Evolutionary conservation across 1,140 invertebrate species (phyloP), one percentile per base, ranked within the genome.

Genomic region (Temnothorax longispinosus): DNA sequence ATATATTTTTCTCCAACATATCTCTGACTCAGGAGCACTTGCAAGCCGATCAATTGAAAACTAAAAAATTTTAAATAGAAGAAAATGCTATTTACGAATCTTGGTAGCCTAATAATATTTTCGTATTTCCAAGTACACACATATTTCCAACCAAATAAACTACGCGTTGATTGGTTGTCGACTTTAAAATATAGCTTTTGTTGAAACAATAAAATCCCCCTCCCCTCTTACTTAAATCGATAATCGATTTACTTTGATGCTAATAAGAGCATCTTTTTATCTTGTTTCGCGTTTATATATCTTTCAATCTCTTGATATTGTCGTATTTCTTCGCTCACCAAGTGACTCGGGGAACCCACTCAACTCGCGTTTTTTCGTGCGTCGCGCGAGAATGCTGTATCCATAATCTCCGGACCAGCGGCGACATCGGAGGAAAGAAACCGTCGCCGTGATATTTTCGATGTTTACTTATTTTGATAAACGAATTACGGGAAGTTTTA

Each of bases 361-460:
- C 41, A 41, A 44, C 50, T 54, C 18, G n/a, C 11, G 18, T 76
- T 52, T 81, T 72, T 82, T 56, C 2, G 11, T 58, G 3, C 35
- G 58, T 4, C 32, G 38, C 21, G 18, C 5, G 13, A 69, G n/a
- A 32, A 82, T 47, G 35, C 71, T n/a, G 54, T 62, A 72, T 76
- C 71, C 58, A 56, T 87, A 87, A 90, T 87, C 65, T 90, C 72
- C n/a, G 58, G 0, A 50, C 81, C 41, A 50, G 44, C 76, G 72
- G 38, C 27, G 50, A 64, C 27, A 56, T 11, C 10, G 18, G 18
- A 62, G 41, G 38, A 86, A 58, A 86, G 84, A 89, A 89, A 86
- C 11, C 47, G 84, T 86, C 76, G 82, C 27, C 21, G 13, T 60
- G 87, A 86, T 89, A 89, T 88, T 81, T 67, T 21, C 13, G 38